A percentile compares a stretch with the other conserved stretches of the same genome.
These are phyloP conservation scores for Rhysida immarginata DNA, from an alignment of 1,140 invertebrate species.

Conservation along the genomic window DNA sequence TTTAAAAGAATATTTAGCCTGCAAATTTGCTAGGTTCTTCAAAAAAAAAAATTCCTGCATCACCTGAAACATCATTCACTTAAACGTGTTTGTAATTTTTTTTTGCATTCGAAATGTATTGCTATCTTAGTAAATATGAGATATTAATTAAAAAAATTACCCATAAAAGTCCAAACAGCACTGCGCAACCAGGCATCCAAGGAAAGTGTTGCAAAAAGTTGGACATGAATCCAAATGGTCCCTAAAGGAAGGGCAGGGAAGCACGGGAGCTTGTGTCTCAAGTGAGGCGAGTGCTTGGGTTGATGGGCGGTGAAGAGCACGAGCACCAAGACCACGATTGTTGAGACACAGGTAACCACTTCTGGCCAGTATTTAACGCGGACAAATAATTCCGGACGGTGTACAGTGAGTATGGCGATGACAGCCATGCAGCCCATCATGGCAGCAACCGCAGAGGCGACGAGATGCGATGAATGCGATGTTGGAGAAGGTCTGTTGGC, in stretches of 20 bases:
- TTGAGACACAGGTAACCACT: constrained; percentile 7
- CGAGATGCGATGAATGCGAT: constrained; percentile 3
- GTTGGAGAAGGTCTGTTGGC: constrained; percentile 12
- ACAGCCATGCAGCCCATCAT: constrained; percentile 13
- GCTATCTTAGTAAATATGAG: no score
- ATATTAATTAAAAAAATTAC: constrained; percentile 4
- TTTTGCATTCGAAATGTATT: no score
- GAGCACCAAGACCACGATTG: constrained; percentile 10
- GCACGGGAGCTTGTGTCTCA: constrained; percentile 14
- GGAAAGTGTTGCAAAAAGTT: constrained; percentile 14
- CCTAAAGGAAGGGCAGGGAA: constrained; percentile 17
- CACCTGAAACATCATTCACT: no score
- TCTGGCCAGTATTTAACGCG: constrained; percentile 13
- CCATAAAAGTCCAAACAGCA: constrained; percentile 16
- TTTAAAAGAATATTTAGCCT: background rate
- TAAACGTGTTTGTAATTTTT: no score
- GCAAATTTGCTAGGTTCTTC: background rate
- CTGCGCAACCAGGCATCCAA: constrained; percentile 13
- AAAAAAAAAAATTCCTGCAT: no score
- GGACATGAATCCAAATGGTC: constrained; percentile 17
- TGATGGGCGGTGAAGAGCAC: constrained; percentile 9
- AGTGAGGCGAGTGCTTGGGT: constrained; percentile 11
- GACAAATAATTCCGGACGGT: constrained; percentile 12
- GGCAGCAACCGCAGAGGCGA: constrained; percentile 4
- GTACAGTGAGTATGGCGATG: constrained; percentile 13